Evolutionary conservation across 2,888 invertebrate species (phyloP), one percentile per base, ranked within the genome.

Genomic region (Isoperla grammatica): DNA sequence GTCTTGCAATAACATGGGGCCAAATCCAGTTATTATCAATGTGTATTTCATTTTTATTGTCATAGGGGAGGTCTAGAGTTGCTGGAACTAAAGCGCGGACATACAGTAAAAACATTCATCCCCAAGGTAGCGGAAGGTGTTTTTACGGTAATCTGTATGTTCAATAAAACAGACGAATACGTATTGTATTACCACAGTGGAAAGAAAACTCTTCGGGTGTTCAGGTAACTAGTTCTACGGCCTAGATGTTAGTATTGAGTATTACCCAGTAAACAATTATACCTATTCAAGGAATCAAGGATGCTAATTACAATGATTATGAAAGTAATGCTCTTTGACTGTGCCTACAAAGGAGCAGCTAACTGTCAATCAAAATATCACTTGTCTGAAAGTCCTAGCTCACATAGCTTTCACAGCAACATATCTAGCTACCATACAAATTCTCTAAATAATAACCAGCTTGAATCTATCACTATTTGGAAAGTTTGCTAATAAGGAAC

Each of bases 171-270:
- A 1, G 95, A 97, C 68, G 88, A 93, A 69, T 96, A 98, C 69
- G 97, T 97, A 1, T 82, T 97, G 54, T 98, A 98, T 72, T 98
- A 98, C 70, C 97, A 98, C 72, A 92, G 95, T 66, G 97, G 97
- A 0, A 84, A 90, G 68, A 93, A 95, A 74, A 97, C 97, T 0
- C 80, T 98, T 57, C 81, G 97, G 61, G 89, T 97, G 0, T 97
- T 97, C 73, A 85, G 92, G 85, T 87, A 73, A 68, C 68, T 61
- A 50, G n/a, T n/a, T 23, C 53, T 5, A n/a, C 11, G 13, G 35
- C n/a, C 19, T 12, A 40, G 43, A 43, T n/a, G 19, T 43, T 17
- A 37, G 37, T 8, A 37, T 37, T 37, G 8, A n/a, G n/a, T n/a
- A n/a, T n/a, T n/a, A n/a, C n/a, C n/a, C n/a, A n/a, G n/a, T 39